Base-by-base conservation (phyloP, 2,797 vertebrate genomes). In the Sternotherus odoratus region DNA sequence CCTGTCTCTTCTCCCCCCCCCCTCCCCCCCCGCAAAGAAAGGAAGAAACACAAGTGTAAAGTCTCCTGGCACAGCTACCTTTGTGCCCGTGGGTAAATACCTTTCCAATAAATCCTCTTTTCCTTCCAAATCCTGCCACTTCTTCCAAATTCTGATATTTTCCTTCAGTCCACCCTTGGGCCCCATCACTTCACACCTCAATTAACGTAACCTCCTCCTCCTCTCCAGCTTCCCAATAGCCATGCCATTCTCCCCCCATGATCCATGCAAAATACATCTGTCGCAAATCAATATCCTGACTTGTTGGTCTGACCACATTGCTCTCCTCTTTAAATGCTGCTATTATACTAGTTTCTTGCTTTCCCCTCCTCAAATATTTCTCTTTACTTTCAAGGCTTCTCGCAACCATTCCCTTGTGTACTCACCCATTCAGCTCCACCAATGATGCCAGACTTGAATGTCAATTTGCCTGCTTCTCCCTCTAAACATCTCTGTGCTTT, bases 241-340 rank as follows among this genome's bases (percentile, higher is more conserved):
- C 26, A 28, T 10, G 26, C 21, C 53, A 28, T 24, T 79, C 78
- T 51, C 24, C 36, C 66, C 36, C n/a, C 36, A 86, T 3, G 89
- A 82, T 51, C 28, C 66, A 50, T 85, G 82, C 89, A 74, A 91
- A 90, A 90, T 86, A 2, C 50, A 75, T 8, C 43, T 90, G 46
- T 51, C 36, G 83, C 48, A 11, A n/a, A n/a, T 85, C 48, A 8
- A 23, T 17, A 13, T 6, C 24, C 39, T 77, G 30, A 10, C 74
- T 16, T 53, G 10, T 57, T 83, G 24, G 28, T 77, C 51, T 78
- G 33, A 15, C 7, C 4, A 17, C 1, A 0, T 30, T 24, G 23
- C 28, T 57, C 56, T 30, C 56, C 26, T 28, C 26, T 57, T 57
- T 12, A 57, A 57, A 57, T 60, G 12, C 56, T 30, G 30, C 6